Evolutionary conservation across 1,140 invertebrate species (phyloP), one percentile per base, ranked within the genome.

Genomic region (Belonocnema kinseyi): DNA sequence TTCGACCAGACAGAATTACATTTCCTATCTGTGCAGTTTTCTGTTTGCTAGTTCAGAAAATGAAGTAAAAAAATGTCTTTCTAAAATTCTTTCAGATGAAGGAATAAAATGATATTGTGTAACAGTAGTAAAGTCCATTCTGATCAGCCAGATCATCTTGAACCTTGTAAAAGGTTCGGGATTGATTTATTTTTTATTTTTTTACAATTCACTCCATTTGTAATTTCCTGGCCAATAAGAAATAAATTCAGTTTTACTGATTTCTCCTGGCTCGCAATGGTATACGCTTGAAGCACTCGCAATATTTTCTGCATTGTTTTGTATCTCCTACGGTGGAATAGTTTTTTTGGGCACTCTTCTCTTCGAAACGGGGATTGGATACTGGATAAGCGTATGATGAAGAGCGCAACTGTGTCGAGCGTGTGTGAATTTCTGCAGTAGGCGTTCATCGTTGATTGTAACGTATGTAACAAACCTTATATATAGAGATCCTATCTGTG

Each of bases 391-490:
- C 40, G 58, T 66, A 26, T 33, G 58, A 66, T 66, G 58, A 66
- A 66, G 58, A 66, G 58, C 58, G 14, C 8, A 26, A 5, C 58
- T 66, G 58, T 33, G 19, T 33, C 33, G 58, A 21, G 58, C 58
- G 58, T 66, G 26, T 66, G 21, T 66, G 58, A 66, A 66, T 33
- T 66, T 66, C 58, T 66, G 13, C 58, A 66, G 58, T 66, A 19
- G 58, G 58, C 58, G 58, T 66, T 16, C 58, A 66, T 66, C 58
- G 53, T 54, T 66, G 58, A 66, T 66, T 66, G 21, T 66, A 66
- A 66, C 58, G 58, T 66, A 66, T 66, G 58, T 33, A 33, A 58
- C 56, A 66, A 16, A 33, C 14, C 33, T 33, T 12, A 10, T 14
- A 66, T 66, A 40, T 19, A 14, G 53, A 54, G n/a, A 33, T 33